Conservation (phyloP, 2,113 vertebrate species). For the Nycticorax nycticorax region DNA sequence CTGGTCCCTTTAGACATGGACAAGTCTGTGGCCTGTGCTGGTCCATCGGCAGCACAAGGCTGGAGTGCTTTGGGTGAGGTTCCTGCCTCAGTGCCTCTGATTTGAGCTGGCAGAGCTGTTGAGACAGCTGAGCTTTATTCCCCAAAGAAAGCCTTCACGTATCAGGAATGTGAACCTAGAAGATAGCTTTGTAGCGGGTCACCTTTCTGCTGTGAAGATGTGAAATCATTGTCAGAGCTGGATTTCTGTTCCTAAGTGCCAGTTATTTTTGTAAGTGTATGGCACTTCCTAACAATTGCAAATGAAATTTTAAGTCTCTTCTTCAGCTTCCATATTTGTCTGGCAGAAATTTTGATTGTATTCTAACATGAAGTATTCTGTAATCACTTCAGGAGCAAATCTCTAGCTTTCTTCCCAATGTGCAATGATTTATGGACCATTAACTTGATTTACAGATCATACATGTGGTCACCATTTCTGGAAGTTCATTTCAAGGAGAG, state of each 20-base stretch:
- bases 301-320: neutral
- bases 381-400: neutral
- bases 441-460: neutral
- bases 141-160: neutral
- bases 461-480: neutral
- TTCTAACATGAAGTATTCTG: neutral
- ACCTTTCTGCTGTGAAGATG: neutral
- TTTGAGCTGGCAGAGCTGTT: neutral
- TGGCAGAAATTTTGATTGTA: neutral
- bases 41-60: rapidly evolving
- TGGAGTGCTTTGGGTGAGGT: neutral
- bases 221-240: neutral
- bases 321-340: neutral
- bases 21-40: neutral
- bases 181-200: neutral
- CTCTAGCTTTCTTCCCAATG: neutral
- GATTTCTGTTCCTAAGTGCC: neutral
- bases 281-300: neutral
- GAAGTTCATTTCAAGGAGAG: neutral
- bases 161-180: neutral
- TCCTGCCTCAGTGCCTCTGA: neutral
- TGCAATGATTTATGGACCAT: neutral
- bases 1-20: neutral
- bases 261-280: neutral
- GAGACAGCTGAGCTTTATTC: neutral